A percentile compares a stretch with the other conserved stretches of the same genome.
Conservation (phyloP, 2,888 invertebrate genomes). For the Ormyrus nitidulus region DNA sequence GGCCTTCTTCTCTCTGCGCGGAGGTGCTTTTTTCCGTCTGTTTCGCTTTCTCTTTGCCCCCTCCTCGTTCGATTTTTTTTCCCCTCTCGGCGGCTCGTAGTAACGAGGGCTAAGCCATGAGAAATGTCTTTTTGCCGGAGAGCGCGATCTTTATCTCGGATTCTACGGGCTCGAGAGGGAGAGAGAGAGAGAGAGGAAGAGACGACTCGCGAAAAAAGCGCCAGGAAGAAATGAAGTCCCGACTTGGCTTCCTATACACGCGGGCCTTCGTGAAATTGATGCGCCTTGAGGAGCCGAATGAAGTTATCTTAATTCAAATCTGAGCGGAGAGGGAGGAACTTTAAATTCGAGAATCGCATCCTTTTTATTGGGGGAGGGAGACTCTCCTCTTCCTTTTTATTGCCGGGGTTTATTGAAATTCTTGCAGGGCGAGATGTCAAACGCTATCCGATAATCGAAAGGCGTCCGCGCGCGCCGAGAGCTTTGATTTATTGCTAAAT, state of each 20-base stretch:
- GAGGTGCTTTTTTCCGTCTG: constrained; percentile 28
- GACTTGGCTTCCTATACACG: background rate
- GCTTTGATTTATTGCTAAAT: constrained; percentile 31
- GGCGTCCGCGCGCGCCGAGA: background rate
- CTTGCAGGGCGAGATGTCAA: constrained; percentile 23
- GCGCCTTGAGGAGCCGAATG: constrained; percentile 47
- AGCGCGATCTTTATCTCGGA: constrained; percentile 49
- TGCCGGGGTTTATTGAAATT: constrained; percentile 31
- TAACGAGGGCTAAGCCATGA: constrained; percentile 54
- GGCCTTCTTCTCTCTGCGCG: constrained; percentile 30
- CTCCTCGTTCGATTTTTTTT: constrained; percentile 25
- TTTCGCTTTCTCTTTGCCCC: constrained; percentile 34
- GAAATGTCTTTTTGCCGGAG: constrained; percentile 50
- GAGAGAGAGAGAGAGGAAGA: background rate
- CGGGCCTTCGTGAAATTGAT: constrained; percentile 50
- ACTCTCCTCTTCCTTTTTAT: constrained; percentile 18
- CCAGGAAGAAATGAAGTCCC: constrained; percentile 52
- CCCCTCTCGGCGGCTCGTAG: constrained; percentile 36
- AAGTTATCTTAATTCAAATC: constrained; percentile 58
- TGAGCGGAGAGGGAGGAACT: constrained; percentile 36
- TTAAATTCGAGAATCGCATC: constrained; percentile 45
- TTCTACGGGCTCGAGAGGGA: constrained; percentile 28
- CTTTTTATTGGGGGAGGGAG: constrained; percentile 36
- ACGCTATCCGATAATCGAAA: constrained; percentile 39
- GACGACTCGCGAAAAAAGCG: constrained; percentile 45